Conservation (phyloP, 2,888 invertebrate species). For the Mythimna vitellina region DNA sequence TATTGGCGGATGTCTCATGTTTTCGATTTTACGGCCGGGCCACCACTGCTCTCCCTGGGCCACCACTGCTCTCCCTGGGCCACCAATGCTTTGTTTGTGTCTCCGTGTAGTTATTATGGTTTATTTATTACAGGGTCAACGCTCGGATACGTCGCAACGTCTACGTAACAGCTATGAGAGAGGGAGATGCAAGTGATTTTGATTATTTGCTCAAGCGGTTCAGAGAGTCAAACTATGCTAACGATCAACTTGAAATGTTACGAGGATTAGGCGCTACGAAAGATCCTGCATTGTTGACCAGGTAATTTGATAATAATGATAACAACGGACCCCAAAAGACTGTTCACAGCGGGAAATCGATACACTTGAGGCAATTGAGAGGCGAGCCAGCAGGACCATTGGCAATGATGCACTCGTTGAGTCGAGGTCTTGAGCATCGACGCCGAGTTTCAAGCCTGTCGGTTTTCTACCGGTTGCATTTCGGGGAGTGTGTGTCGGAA, state of each 20-base stretch:
- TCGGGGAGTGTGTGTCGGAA: no score
- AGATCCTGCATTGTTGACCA: constrained; percentile 73
- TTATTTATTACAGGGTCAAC: constrained; percentile 83
- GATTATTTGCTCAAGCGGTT: constrained; percentile 85
- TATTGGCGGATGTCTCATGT: no score
- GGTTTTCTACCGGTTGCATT: no score
- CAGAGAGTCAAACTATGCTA: constrained; percentile 80
- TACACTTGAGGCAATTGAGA: no score
- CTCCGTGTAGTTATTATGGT: neutral
- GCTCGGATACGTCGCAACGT: constrained; percentile 91
- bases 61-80: no score
- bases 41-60: no score
- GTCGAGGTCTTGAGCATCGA: no score
- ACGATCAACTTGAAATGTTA: constrained; percentile 87
- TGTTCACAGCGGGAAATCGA: neutral
- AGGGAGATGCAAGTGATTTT: constrained; percentile 91
- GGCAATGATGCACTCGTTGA: no score
- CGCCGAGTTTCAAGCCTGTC: no score
- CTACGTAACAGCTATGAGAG: constrained; percentile 91
- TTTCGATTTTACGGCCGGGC: no score
- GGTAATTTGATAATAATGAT: constrained; percentile 66
- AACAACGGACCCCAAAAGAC: neutral
- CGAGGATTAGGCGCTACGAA: constrained; percentile 86
- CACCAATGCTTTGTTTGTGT: no score
- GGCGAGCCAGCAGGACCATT: no score